Base-by-base conservation (phyloP, 2,888 invertebrate genomes). In the Stenurella melanura region DNA sequence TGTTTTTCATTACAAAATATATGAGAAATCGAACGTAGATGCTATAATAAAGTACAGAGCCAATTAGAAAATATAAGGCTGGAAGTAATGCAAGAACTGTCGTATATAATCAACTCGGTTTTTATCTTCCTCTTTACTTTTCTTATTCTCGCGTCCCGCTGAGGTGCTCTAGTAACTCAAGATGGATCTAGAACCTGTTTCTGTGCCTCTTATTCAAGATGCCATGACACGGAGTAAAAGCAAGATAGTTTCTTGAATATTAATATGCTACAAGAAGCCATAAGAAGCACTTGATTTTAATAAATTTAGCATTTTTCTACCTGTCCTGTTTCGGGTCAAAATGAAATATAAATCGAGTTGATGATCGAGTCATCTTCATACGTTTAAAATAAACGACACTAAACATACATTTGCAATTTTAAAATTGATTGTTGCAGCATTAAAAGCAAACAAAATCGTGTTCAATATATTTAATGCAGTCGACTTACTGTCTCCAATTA, bases 111-210 rank as follows among this genome's bases (percentile, higher is more conserved):
- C 73, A 34, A 34, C 42, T 61, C 50, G 58, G 67, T 61, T 74
- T 74, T 68, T 66, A 61, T 74, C 74, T 68, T 67, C 58, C 38
- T 34, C 50, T 64, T 58, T 34, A 26, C 57, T 57, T 68, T 30
- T 72, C 67, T 60, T 61, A 54, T 61, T 67, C 63, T 74, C 70
- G 57, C 21, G 63, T 69, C 80, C 80, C 78, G 77, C 78, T 42
- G 80, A 80, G 75, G 74, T 82, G 82, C 82, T 82, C 82, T 78
- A 82, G 78, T 82, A 82, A 80, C 75, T 80, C 79, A 78, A 79
- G 80, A 82, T 80, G 79, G 71, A 80, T 80, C 79, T 79, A 80
- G 77, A 82, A 82, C 79, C 82, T 76, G 80, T 79, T 81, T 80
- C 72, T 66, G 19, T 19, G 68, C 21, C 67, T 60, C 60, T 60